Evolutionary conservation across 2,113 vertebrate genomes (phyloP).

Genomic region (Lepisosteus oculatus): DNA sequence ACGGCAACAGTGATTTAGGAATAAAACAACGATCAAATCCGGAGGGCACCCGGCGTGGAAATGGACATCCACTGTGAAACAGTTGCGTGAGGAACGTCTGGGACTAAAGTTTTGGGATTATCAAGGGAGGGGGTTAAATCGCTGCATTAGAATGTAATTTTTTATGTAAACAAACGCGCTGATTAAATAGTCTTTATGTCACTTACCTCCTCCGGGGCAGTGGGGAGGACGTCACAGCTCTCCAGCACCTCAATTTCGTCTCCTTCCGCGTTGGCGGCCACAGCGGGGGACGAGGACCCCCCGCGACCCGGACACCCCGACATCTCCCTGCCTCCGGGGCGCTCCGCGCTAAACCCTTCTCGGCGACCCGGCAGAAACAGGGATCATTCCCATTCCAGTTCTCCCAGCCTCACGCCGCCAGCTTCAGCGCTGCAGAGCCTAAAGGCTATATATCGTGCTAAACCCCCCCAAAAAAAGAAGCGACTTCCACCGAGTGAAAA

Average conservation of each 20-base stretch:
- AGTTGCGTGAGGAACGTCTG: neutral
- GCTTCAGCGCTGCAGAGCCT: too few relatives aligned
- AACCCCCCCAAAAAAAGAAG: too few relatives aligned
- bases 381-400: too few relatives aligned
- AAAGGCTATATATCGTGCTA: too few relatives aligned
- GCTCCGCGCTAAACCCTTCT: conserved; percentile 27
- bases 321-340: conserved; percentile 59
- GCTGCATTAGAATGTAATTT: too few relatives aligned
- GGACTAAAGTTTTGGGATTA: too few relatives aligned
- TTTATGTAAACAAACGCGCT: neutral
- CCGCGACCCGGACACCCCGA: conserved; percentile 51
- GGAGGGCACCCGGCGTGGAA: neutral
- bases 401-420: too few relatives aligned
- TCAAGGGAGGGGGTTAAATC: too few relatives aligned
- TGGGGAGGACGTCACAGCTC: conserved; percentile 70
- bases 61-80: neutral
- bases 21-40: neutral
- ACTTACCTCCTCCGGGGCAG: conserved; percentile 78
- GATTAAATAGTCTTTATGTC: neutral
- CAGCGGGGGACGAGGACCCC: conserved; percentile 73
- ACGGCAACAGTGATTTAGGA: too few relatives aligned
- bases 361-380: neutral
- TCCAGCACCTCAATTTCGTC: conserved; percentile 84
- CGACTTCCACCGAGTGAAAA: too few relatives aligned
- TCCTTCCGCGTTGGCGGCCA: conserved; percentile 75